Conservation (phyloP, 2,113 vertebrate species). For the Cryptotis parvus region DNA sequence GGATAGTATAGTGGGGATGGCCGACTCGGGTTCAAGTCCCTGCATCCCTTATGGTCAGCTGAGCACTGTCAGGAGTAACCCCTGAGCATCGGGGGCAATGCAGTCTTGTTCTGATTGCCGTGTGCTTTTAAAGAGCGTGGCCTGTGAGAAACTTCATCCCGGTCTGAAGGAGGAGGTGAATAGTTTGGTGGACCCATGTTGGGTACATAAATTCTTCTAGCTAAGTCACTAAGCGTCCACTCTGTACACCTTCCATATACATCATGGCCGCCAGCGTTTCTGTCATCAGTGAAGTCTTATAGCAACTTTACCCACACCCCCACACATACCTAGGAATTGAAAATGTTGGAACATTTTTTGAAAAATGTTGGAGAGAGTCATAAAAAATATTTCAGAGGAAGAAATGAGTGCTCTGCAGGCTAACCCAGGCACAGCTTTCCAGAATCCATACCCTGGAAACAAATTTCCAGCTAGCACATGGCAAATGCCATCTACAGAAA, state of each 20-base stretch:
- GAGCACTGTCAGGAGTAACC: too few species aligned
- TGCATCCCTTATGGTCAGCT: too few species aligned
- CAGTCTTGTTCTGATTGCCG: background rate
- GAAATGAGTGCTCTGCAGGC: background rate
- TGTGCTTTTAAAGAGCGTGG: background rate
- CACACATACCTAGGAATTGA: background rate
- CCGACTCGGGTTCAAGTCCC: too few species aligned
- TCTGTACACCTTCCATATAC: background rate
- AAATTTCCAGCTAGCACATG: background rate
- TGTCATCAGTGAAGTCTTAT: background rate
- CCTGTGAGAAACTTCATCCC: background rate
- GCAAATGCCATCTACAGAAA: background rate
- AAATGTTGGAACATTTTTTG: too few species aligned
- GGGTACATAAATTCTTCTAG: background rate
- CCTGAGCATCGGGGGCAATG: too few species aligned
- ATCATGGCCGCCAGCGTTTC: background rate
- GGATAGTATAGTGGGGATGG: too few species aligned
- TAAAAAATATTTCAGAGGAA: background rate
- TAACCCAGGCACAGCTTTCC: background rate
- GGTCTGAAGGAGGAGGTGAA: background rate
- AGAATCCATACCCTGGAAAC: background rate
- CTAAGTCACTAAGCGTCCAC: background rate
- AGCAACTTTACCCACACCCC: background rate
- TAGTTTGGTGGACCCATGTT: background rate
- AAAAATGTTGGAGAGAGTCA: background rate